These are phyloP conservation scores for Hoplodrina blanda DNA, from an alignment of 2,888 invertebrate genomes.

Conservation along the genomic window DNA sequence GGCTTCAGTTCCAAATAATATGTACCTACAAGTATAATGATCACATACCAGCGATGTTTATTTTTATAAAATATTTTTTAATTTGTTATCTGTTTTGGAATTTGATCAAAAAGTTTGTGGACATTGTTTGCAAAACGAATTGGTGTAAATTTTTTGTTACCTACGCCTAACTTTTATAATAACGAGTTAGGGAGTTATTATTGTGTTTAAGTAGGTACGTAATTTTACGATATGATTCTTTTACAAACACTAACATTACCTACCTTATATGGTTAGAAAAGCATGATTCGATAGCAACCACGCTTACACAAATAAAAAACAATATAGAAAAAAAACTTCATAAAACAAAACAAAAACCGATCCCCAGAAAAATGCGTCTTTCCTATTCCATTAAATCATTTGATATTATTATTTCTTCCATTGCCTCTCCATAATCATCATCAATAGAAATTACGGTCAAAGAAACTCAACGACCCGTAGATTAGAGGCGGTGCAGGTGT, in stretches of 20 bases:
- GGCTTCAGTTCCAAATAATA: no score
- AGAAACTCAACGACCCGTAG: constrained; percentile 3
- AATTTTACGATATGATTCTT: constrained; percentile 14
- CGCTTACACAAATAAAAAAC: no score
- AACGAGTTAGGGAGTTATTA: background rate
- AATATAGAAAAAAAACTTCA: no score
- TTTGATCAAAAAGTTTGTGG: constrained; percentile 32
- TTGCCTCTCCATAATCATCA: background rate
- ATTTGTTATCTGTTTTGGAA: background rate
- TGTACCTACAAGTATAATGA: no score
- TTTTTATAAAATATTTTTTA: background rate
- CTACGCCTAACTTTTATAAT: constrained; percentile 32
- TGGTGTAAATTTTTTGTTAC: background rate
- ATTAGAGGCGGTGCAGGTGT: background rate
- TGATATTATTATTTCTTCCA: background rate
- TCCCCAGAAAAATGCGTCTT: background rate
- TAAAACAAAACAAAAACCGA: no score
- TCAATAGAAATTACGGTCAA: background rate
- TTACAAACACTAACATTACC: background rate
- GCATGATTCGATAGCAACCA: no score
- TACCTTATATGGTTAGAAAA: no score
- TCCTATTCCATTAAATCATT: constrained; percentile 4
- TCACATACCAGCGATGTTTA: background rate
- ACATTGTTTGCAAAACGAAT: background rate
- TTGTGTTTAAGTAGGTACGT: background rate